A percentile compares a stretch with the other conserved stretches of the same genome.
These are phyloP conservation scores for Ochlodes sylvanus DNA, from an alignment of 2,888 invertebrate genomes.

Conservation along the genomic window DNA sequence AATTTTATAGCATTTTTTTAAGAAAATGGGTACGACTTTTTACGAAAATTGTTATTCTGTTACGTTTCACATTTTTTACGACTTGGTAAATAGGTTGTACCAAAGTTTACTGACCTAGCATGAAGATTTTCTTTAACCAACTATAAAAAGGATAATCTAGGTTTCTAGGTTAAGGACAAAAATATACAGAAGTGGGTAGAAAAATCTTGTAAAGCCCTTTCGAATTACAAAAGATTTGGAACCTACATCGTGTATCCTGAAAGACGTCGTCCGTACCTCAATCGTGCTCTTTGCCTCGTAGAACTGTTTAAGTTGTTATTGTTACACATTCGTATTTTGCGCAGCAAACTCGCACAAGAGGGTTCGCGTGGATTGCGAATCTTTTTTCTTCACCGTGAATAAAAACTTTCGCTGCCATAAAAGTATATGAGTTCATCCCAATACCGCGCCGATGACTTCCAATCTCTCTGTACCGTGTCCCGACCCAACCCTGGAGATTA, in stretches of 20 bases:
- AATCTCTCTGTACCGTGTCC: slow-evolving; percentile 79
- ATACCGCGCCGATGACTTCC: slow-evolving; percentile 82
- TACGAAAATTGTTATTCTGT: too few species aligned
- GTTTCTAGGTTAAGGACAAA: too few species aligned
- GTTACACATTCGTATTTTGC: slow-evolving; percentile 42
- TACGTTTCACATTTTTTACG: too few species aligned
- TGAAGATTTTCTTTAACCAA: too few species aligned
- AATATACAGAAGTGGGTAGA: too few species aligned
- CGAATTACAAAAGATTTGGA: not conserved
- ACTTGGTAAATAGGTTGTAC: too few species aligned
- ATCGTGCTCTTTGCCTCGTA: slow-evolving; percentile 4
- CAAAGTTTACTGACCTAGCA: too few species aligned
- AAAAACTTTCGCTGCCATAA: slow-evolving; percentile 80
- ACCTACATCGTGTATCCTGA: not conserved
- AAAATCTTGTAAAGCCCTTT: not conserved
- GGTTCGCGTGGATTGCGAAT: slow-evolving; percentile 67
- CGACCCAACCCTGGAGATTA: slow-evolving; percentile 81
- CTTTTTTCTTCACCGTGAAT: slow-evolving; percentile 77
- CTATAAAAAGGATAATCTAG: too few species aligned
- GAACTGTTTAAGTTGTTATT: slow-evolving; percentile 31
- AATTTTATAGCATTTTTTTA: too few species aligned
- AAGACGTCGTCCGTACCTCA: slow-evolving; percentile 5
- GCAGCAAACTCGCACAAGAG: slow-evolving; percentile 51
- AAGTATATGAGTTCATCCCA: slow-evolving; percentile 84
- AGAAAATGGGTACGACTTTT: too few species aligned